Base-by-base conservation (phyloP, 1,140 invertebrate genomes). In the Drosophila seguyi region DNA sequence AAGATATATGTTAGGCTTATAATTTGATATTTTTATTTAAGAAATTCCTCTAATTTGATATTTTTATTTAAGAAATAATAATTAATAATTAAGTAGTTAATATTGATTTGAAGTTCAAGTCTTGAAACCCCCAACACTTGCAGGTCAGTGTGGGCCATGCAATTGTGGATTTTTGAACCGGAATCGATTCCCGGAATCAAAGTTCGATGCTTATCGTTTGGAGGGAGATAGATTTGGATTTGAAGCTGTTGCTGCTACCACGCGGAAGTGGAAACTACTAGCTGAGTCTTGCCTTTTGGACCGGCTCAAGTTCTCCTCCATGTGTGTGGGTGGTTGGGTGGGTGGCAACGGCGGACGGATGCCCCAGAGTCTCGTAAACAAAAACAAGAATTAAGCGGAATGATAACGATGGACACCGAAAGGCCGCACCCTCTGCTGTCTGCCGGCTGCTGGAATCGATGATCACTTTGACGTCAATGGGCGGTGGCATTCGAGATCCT, bases 141-240 rank as follows among this genome's bases (percentile, higher is more conserved):
- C 34, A 38, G 36, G 14, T 7, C 25, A 20, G 22, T 29, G 62
- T 63, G 27, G 66, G 29, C 44, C 13, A 41, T 60, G 45, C 71
- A 73, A 38, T 45, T 72, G 68, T 74, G 71, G 56, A 74, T 74
- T 76, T 67, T 76, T 52, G 73, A 76, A 76, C 53, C 73, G 73
- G 61, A 67, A 76, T 76, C 48, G 13, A 76, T 76, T 76, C 65
- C 48, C 29, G 29, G 39, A 59, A 55, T 76, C 73, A 75, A 75
- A 75, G 73, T 75, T 75, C 73, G 72, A 22, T 57, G 59, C 73
- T 75, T 75, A 75, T 75, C 66, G 36, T 18, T n/a, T 11, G 10
- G n/a, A 6, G 20, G 10, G 14, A 3, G 18, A 22, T 5, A 31
- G 27, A 7, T 3, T 8, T 29, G 18, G 20, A 22, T 13, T 18